phyloP scores from a whole-genome alignment of 2,888 invertebrate species.

The Dynastes tityus region DNA sequence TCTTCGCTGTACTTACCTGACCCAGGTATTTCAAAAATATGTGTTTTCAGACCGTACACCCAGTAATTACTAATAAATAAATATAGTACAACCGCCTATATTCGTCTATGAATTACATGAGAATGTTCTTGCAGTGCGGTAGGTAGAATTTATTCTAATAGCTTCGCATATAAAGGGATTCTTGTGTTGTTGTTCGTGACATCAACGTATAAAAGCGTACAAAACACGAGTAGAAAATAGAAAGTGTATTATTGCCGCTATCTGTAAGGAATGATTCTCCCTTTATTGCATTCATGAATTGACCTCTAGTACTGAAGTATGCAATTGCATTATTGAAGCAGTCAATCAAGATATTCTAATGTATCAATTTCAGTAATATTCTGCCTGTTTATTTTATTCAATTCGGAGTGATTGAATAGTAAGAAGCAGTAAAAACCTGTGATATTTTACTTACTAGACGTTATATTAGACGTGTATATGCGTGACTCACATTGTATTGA shows the following conservation, averaged over 20 bases:
- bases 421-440: too few species aligned
- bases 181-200: neutral
- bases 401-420: too few species aligned
- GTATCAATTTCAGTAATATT: too few species aligned
- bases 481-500: too few species aligned
- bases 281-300: neutral
- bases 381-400: too few species aligned
- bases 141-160: conserved; percentile 13
- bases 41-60: neutral
- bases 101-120: conserved; percentile 11
- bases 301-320: neutral
- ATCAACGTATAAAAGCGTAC: neutral
- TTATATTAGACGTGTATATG: too few species aligned
- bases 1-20: too few species aligned
- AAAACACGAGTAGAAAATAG: neutral
- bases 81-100: neutral
- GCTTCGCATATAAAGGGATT: neutral
- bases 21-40: neutral
- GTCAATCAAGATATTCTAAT: too few species aligned
- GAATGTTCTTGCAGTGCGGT: neutral
- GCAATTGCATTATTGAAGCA: too few species aligned
- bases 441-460: too few species aligned
- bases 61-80: conserved; percentile 6
- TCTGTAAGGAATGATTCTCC: neutral
- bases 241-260: neutral